Base-by-base conservation (phyloP, 2,797 vertebrate genomes). In the Euthynnus affinis region DNA sequence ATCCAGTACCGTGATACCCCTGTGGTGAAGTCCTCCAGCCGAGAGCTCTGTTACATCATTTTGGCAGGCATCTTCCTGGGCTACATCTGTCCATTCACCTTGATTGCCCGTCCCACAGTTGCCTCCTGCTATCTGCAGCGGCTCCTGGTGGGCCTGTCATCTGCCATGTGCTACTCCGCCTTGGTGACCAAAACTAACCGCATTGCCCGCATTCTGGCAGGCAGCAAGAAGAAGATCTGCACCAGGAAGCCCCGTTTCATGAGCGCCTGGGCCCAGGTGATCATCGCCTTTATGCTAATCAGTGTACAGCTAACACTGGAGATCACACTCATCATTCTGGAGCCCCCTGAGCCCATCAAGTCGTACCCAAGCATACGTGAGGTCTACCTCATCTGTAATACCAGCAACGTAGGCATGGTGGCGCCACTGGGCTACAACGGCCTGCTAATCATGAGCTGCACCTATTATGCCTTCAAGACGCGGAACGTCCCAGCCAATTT, bases 141-240 rank as follows among this genome's bases (percentile, higher is more conserved):
- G 52, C 96, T 99, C 81, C 93, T 99, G 78, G 98, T 99, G 46
- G 98, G 98, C 74, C 97, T 99, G 23, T 99, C 98, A 1, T 97
- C 97, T 0, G 96, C 98, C 90, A 99, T 99, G 98, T 99, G 98
- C 88, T 99, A 99, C 83, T 99, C 98, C 0, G 98, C 98, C 25
- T 92, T 99, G 34, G 97, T 99, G 79, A 99, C 98, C 87, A 99
- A 99, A 91, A 99, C 98, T 49, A 99, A 99, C 85, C 97, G 98
- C 83, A 99, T 99, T 1, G 98, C 98, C 2, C 97, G 98, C 81
- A 99, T 99, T 87, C 93, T 99, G 86, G 98, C 98, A 0, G 98
- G 98, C 84, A 99, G 98, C 94, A 99, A 99, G 93, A 99, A 99
- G 94, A 99, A 99, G 91, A 99, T 99, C 92, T 99, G 98, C 49